Evolutionary conservation across 2,797 vertebrate species (phyloP), one percentile per base, ranked within the genome.

Genomic region (Paratrypauchen microcephalus): DNA sequence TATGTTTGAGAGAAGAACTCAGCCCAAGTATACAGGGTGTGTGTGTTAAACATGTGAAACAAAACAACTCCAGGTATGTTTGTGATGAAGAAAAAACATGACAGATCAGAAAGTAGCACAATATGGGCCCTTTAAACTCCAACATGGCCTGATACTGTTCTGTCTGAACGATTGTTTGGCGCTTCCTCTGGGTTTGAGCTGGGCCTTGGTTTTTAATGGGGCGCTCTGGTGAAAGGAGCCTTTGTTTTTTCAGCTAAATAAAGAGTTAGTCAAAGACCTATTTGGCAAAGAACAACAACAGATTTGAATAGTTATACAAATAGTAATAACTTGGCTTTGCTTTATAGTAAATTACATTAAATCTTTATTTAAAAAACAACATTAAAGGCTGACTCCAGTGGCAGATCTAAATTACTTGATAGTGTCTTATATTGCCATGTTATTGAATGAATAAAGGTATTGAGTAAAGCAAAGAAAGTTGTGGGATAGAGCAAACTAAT

Each of bases 201-300:
- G 80, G 71, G 19, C 74, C 68, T 78, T 84, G 65, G 61, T 62
- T 78, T 88, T 87, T 69, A 84, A 66, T n/a, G 47, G 52, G 60
- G 70, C 30, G 26, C 64, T 64, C 68, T 56, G 75, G 68, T 74
- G 60, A 80, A 81, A 74, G 73, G 54, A 67, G 48, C 19, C 74
- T 80, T 88, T 88, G 77, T 86, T n/a, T n/a, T n/a, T n/a, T n/a
- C n/a, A n/a, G 28, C 60, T 67, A 28, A 60, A 45, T 56, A 68
- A 64, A 24, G 56, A 45, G 15, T 8, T 0, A 45, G 55, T 28
- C 2, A 5, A 18, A 5, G 16, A 54, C 66, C 32, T n/a, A 58
- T 72, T 66, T 70, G 3, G 39, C 41, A 11, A 0, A 5, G 19
- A 15, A 50, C 52, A 24, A 21, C 39, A 47, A 41, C 47, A 60